Percentiles rank a stretch among this genome's conserved stretches.
Evolutionary conservation across 2,888 invertebrate genomes (phyloP).

Genomic region (Xanthorhoe spadicearia): DNA sequence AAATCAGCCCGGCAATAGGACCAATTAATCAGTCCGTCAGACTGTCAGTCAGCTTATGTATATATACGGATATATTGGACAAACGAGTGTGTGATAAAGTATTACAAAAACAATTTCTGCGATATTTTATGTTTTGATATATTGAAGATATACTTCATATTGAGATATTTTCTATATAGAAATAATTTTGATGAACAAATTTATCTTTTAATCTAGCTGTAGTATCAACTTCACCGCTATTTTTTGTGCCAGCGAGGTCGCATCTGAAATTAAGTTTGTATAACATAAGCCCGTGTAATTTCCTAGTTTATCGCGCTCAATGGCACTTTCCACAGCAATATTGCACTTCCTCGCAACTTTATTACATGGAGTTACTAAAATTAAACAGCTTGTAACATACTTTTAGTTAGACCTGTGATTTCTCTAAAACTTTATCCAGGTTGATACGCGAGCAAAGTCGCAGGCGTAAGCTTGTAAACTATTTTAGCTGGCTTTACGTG

Average conservation of each 20-base stretch:
- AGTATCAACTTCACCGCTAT: conserved; percentile 3
- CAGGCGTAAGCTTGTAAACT: neutral
- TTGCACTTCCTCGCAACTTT: conserved; percentile 20
- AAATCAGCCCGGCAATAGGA: too few species aligned
- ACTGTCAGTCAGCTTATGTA: too few species aligned
- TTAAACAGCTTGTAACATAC: neutral
- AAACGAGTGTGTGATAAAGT: too few species aligned
- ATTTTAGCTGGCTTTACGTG: neutral
- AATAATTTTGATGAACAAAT: too few species aligned
- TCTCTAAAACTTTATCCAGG: neutral
- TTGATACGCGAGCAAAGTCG: too few species aligned
- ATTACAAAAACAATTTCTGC: too few species aligned
- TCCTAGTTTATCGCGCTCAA: conserved; percentile 11
- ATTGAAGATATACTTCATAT: too few species aligned
- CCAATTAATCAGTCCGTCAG: too few species aligned
- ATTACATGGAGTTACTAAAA: neutral
- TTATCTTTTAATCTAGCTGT: neutral
- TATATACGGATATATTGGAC: too few species aligned
- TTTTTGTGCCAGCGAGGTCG: conserved; percentile 20
- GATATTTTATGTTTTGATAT: too few species aligned
- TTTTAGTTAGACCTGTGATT: neutral
- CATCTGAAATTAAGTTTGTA: conserved; percentile 23
- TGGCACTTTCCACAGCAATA: conserved; percentile 15
- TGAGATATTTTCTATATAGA: too few species aligned
- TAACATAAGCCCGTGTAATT: conserved; percentile 15